phyloP scores from a whole-genome alignment of 2,797 vertebrate species.

The Tarsius wallacei region DNA sequence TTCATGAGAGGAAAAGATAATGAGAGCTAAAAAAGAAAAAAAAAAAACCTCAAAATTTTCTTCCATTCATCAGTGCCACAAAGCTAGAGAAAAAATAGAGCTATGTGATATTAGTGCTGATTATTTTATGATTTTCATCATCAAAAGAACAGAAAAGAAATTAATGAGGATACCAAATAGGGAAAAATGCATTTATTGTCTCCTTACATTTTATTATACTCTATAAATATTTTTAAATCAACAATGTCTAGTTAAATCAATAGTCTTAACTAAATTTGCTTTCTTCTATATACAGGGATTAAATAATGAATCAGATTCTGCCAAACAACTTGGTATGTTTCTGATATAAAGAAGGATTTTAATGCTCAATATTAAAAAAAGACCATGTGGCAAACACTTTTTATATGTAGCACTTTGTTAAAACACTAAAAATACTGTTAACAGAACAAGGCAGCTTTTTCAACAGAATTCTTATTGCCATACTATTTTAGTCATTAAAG shows the following conservation, averaged over 20 bases:
- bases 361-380: not conserved
- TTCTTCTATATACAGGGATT: conserved; percentile 53
- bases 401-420: conserved; percentile 44
- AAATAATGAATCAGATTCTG: conserved; percentile 62
- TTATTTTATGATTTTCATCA: conserved; percentile 86
- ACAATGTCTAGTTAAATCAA: conserved; percentile 74
- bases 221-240: conserved; percentile 61
- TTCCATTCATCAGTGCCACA: conserved; percentile 80
- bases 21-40: conserved; percentile 84
- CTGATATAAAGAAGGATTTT: conserved; percentile 59
- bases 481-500: conserved; percentile 77
- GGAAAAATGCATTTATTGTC: conserved; percentile 74
- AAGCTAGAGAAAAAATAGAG: conserved; percentile 76
- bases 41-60: conserved; percentile 85
- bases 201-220: conserved; percentile 78
- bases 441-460: conserved; percentile 46
- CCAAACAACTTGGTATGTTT: conserved; percentile 52
- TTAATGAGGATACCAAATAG: conserved; percentile 83
- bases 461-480: conserved; percentile 65
- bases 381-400: conserved; percentile 19
- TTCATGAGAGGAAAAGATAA: conserved; percentile 82
- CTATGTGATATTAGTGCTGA: conserved; percentile 72
- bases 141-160: conserved; percentile 83
- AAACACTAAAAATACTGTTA: conserved; percentile 44
- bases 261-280: conserved; percentile 75